phyloP scores from a whole-genome alignment of 2,888 invertebrate species.

The Brachyptera putata region DNA sequence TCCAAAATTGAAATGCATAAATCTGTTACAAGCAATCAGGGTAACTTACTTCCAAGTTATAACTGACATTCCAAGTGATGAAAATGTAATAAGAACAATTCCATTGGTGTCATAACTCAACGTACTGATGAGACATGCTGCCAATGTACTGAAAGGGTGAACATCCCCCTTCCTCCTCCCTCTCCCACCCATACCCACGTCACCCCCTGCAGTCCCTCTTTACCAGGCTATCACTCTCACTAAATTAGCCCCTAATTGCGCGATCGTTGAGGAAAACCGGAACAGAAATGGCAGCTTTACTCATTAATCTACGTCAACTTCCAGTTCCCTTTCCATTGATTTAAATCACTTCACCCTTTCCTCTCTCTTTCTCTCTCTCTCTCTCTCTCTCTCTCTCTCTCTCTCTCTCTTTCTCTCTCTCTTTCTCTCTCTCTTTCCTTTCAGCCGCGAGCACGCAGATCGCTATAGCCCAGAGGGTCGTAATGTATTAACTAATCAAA shows the following conservation, averaged over 20 bases:
- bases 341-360: constrained; percentile 38
- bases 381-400: not conserved
- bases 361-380: constrained; percentile 19
- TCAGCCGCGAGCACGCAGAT: not conserved
- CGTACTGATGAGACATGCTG: not conserved
- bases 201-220: too few species aligned
- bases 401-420: constrained; percentile 19
- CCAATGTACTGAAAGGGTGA: constrained; percentile 13
- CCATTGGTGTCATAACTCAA: too few species aligned
- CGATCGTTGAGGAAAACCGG: constrained; percentile 27
- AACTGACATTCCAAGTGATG: too few species aligned
- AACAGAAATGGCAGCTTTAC: constrained; percentile 34
- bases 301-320: constrained; percentile 43
- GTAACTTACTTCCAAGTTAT: too few species aligned
- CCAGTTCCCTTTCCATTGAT: constrained; percentile 42
- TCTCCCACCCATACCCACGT: too few species aligned
- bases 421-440: not conserved
- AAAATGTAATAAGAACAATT: too few species aligned
- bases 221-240: constrained; percentile 15
- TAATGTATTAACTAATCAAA: constrained; percentile 19
- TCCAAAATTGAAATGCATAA: too few species aligned
- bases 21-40: too few species aligned
- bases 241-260: constrained; percentile 26
- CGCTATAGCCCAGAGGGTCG: not conserved
- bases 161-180: not conserved